phyloP scores from a whole-genome alignment of 2,797 vertebrate genomes.

The Cirrhinus mrigala region DNA sequence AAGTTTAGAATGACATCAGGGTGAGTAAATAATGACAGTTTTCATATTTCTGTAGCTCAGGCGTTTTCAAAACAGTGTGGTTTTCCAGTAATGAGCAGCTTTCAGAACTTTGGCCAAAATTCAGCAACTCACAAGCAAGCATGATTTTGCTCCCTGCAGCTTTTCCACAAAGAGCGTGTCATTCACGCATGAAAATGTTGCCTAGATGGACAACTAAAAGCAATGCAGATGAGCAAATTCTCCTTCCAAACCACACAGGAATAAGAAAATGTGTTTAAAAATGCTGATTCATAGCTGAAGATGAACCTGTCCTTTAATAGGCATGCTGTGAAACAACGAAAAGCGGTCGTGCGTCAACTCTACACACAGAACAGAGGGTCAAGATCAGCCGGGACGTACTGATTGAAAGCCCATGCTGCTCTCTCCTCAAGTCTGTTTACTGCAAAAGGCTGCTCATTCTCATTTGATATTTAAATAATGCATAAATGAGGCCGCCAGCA shows the following conservation, averaged over 20 bases:
- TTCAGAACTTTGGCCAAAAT: background rate
- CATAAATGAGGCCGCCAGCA: conserved; percentile 45
- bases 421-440: conserved; percentile 55
- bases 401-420: conserved; percentile 16
- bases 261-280: background rate
- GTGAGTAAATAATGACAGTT: background rate
- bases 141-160: background rate
- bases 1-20: background rate
- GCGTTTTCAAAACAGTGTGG: background rate
- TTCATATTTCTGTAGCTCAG: background rate
- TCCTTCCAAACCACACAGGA: background rate
- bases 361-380: conserved; percentile 15
- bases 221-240: conserved; percentile 13
- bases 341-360: background rate
- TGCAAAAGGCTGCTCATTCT: conserved; percentile 58
- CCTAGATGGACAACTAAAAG: background rate
- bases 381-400: background rate
- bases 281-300: background rate
- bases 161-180: background rate
- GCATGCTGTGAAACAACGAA: background rate
- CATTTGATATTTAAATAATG: conserved; percentile 61
- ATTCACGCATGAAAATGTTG: background rate
- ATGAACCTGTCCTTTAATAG: conserved; percentile 2
- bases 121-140: background rate
- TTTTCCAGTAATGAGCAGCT: conserved; percentile 1